A percentile compares a stretch with the other conserved stretches of the same genome.
These are phyloP conservation scores for Leptinotarsa juncta DNA, from an alignment of 2,888 invertebrate genomes.

Conservation along the genomic window DNA sequence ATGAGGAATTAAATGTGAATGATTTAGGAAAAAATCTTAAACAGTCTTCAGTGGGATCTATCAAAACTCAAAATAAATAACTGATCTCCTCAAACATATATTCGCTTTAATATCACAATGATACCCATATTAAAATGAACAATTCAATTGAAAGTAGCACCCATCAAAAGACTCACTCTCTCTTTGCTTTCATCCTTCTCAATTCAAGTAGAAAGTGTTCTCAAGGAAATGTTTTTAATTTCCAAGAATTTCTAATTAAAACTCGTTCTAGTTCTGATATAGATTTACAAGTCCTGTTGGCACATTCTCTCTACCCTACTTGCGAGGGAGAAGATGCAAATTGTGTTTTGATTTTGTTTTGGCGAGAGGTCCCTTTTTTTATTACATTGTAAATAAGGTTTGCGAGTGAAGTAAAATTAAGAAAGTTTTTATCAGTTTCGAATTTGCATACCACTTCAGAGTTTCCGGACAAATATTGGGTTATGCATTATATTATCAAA, in stretches of 20 bases:
- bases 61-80: background rate
- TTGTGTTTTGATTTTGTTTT: conserved; percentile 44
- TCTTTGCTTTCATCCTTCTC: background rate
- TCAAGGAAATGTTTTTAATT: background rate
- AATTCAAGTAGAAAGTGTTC: background rate
- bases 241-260: conserved; percentile 22
- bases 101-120: background rate
- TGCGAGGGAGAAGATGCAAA: conserved; percentile 39
- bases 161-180: background rate
- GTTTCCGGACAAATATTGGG: conserved; percentile 33
- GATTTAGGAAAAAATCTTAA: too few species aligned
- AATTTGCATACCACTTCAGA: conserved; percentile 39
- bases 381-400: conserved; percentile 34
- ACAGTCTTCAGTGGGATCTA: background rate
- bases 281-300: conserved; percentile 14
- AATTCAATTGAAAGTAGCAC: background rate
- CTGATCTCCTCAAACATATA: background rate
- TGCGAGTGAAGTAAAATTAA: conserved; percentile 40
- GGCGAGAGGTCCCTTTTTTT: conserved; percentile 31
- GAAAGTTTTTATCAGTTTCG: conserved; percentile 44
- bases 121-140: background rate
- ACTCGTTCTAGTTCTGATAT: conserved; percentile 16
- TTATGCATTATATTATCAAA: conserved; percentile 18
- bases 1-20: too few species aligned
- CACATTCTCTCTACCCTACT: conserved; percentile 14